Evolutionary conservation across 2,888 invertebrate genomes (phyloP), one percentile per base, ranked within the genome.

Genomic region (Trachelus stipa): DNA sequence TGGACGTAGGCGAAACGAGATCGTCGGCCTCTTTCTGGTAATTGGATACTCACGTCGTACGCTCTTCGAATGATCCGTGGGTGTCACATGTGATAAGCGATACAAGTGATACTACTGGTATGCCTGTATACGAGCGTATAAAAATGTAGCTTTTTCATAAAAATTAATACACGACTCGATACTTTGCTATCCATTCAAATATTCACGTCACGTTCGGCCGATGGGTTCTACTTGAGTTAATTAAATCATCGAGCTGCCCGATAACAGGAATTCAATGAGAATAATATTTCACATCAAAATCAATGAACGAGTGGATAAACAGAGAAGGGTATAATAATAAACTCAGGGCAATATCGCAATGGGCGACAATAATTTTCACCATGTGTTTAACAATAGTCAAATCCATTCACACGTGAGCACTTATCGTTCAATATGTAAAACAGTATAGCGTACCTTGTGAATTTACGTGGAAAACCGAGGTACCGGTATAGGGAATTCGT

Each of bases 401-500:
- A 56, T 23, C 23, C 23, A 56, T 56, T 56, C 23, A 2, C 56
- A 56, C 9, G 23, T 2, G 56, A 56, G 23, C 56, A 23, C 9
- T 2, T 23, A 23, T 23, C 56, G 23, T 56, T 23, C 56, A 4
- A 23, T 9, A 56, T 56, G 56, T 56, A 56, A 56, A 56, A 23
- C 23, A 23, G 23, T 23, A 23, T 23, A 56, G 23, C 15, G 35
- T 56, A 56, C 23, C 71, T 69, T 78, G 77, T 80, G 81, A 74
- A 35, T 74, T 56, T 56, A 35, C 74, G 74, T 40, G 40, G 40
- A 79, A 79, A 68, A 56, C 74, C 37, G 30, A 35, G 37, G 31
- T 69, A 79, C 74, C 34, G 31, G 15, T n/a, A 33, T 12, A 33
- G 31, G n/a, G 76, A 73, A 76, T 34, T 33, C 73, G 78, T 79